Base-by-base conservation (phyloP, 30 jellyfish, hydroid and myxozoan species). In the Clytia hemisphaerica region DNA sequence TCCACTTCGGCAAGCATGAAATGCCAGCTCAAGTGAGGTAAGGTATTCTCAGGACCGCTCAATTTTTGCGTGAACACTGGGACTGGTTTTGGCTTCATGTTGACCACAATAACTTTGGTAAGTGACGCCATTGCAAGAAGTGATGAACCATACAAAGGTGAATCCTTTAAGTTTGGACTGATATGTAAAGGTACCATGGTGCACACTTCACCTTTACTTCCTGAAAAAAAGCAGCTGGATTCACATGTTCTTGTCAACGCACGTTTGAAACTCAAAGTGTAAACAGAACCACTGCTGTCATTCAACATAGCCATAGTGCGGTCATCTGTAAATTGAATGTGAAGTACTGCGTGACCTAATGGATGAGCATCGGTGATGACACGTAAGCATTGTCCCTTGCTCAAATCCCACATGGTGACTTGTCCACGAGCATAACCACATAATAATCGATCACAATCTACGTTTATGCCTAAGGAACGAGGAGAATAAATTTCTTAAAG, bases 261-360 rank as follows among this genome's bases (percentile, higher is more conserved):
- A 22, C 99, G 72, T 29, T 87, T 84, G 34, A 91, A 91, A 59
- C 78, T 91, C 72, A 91, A 47, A 50, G 88, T 80, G 88, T 91
- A 91, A 55, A 91, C 99, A 6, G 99, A 91, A 46, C 99, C 99
- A 77, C 95, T 83, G 83, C 99, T 91, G 66, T 91, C 99, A 61
- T 81, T 91, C 25, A 94, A 78, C 94, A 91, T 61, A 22, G 99
- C 95, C 4, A 82, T 59, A 19, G 99, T 82, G 14, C 95, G 76
- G 55, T 91, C 99, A 77, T 91, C 99, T n/a, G 99, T 82, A 44
- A 91, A 91, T 61, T 91, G 99, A 76, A 91, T 51, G 63, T 91
- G 99, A 15, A 91, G 88, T 1, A 91, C 99, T 4, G 99, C 99
- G 69, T 37, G 83, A 71, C 88, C 99, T 16, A 79, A 69, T 30